A percentile compares a stretch with the other conserved stretches of the same genome.
These are phyloP conservation scores for Aphaenogaster ashmeadi DNA, from an alignment of 1,140 invertebrate genomes.

Conservation along the genomic window DNA sequence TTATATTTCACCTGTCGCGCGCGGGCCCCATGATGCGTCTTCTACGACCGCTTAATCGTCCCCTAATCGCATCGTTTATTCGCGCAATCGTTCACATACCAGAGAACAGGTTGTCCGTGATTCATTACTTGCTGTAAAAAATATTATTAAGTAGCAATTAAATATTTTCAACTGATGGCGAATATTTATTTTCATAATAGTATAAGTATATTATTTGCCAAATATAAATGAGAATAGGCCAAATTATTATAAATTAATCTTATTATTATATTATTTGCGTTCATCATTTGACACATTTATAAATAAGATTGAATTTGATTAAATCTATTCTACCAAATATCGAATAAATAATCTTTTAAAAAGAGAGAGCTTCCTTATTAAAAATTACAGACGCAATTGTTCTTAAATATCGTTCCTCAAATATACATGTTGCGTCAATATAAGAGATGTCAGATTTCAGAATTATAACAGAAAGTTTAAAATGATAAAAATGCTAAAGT, in stretches of 20 bases:
- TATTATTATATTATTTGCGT: no score
- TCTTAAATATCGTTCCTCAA: neutral
- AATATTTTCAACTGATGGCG: neutral
- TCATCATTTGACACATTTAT: neutral
- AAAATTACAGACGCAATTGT: neutral
- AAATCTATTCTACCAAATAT: neutral
- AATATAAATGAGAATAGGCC: no score
- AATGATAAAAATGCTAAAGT: neutral
- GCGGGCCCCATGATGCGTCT: neutral
- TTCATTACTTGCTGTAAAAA: neutral
- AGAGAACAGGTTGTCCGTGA: neutral
- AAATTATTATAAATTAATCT: no score
- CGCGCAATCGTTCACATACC: slow-evolving; percentile 8
- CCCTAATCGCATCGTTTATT: slow-evolving; percentile 29
- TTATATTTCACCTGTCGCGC: slow-evolving; percentile 50
- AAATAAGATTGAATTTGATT: neutral
- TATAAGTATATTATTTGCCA: no score
- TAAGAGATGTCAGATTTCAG: neutral
- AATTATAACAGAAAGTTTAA: neutral
- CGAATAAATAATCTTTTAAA: neutral
- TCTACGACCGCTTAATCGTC: slow-evolving; percentile 26
- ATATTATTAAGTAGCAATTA: neutral
- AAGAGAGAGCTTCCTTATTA: neutral
- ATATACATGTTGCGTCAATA: neutral
- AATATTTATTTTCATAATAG: slow-evolving; percentile 8